phyloP scores from a whole-genome alignment of 2,888 invertebrate genomes.

The Hymenopus coronatus region DNA sequence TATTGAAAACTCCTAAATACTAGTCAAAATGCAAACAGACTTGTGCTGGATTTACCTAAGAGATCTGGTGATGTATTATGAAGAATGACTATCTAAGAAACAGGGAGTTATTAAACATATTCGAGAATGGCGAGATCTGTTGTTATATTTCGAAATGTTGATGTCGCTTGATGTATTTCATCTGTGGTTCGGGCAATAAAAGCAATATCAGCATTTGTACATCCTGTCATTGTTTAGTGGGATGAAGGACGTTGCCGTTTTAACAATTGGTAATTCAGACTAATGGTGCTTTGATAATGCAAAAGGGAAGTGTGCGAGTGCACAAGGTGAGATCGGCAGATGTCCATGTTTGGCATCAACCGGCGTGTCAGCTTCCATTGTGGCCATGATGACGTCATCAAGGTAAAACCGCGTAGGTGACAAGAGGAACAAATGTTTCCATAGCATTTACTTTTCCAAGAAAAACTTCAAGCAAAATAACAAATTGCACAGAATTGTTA shows the following conservation, averaged over 20 bases:
- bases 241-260: not conserved
- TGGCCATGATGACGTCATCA: not conserved
- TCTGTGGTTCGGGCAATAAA: not conserved
- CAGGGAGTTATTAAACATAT: too few species aligned
- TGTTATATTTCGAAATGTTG: too few species aligned
- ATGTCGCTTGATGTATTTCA: too few species aligned
- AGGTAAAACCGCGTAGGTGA: not conserved
- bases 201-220: not conserved
- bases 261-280: not conserved
- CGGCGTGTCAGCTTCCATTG: not conserved
- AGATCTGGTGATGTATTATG: too few species aligned
- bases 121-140: too few species aligned
- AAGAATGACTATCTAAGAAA: too few species aligned
- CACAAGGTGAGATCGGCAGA: not conserved
- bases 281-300: too few species aligned
- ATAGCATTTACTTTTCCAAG: not conserved
- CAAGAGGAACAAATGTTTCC: not conserved
- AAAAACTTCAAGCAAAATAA: not conserved
- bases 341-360: not conserved
- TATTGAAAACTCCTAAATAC: too few species aligned
- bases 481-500: not conserved
- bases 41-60: too few species aligned
- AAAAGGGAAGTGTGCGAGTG: not conserved
- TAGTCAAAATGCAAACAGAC: too few species aligned
- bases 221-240: not conserved